phyloP scores from a whole-genome alignment of 2,113 vertebrate genomes.

The Tenebrosternarchus preto region DNA sequence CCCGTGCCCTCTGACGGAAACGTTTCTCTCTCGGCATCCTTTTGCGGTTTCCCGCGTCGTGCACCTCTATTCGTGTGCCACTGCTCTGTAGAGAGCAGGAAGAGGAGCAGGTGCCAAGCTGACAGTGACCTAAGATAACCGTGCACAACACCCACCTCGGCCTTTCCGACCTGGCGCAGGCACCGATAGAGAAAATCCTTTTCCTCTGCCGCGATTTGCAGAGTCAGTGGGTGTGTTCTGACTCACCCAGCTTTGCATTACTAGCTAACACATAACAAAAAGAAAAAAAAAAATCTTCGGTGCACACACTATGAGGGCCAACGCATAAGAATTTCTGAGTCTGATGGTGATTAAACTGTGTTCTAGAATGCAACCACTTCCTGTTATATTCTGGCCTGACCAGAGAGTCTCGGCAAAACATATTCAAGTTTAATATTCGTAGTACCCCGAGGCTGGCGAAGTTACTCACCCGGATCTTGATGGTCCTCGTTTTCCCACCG shows the following conservation, averaged over 20 bases:
- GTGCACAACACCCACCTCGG: constrained; percentile 16
- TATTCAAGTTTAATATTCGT: background rate
- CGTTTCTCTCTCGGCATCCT: background rate
- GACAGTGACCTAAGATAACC: constrained; percentile 32
- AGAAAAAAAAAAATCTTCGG: background rate
- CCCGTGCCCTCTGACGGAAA: background rate
- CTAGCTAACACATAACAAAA: background rate
- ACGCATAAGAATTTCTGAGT: too few species aligned
- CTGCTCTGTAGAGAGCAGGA: constrained; percentile 14
- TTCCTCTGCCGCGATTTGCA: constrained; percentile 29
- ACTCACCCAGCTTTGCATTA: background rate
- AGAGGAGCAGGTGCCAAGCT: constrained; percentile 10
- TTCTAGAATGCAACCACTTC: background rate
- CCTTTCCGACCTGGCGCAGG: constrained; percentile 32
- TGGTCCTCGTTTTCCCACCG: constrained; percentile 83
- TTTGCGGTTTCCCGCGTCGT: constrained; percentile 7
- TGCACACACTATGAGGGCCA: background rate
- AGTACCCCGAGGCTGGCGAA: background rate
- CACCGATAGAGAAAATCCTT: constrained; percentile 18
- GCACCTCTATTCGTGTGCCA: constrained; percentile 10
- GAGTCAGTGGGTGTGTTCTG: constrained; percentile 28
- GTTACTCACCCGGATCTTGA: constrained; percentile 85
- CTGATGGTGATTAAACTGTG: background rate
- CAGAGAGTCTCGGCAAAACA: background rate
- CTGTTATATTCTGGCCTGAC: background rate